These are phyloP conservation scores for Zaprionus ornatus DNA, from an alignment of 1,140 invertebrate species.

Conservation along the genomic window DNA sequence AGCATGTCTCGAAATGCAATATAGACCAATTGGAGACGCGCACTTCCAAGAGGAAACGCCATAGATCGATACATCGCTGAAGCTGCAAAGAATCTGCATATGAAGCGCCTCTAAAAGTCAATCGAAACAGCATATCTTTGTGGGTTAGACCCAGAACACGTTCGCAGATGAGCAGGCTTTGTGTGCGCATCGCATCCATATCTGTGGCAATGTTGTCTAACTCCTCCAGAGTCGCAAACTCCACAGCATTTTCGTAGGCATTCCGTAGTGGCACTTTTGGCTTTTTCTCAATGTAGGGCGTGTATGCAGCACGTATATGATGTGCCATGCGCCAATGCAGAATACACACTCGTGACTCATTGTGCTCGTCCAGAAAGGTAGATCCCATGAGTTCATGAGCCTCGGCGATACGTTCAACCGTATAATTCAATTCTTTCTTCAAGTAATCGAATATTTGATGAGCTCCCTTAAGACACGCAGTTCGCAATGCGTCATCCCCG, in stretches of 20 bases:
- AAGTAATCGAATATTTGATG: constrained; percentile 91
- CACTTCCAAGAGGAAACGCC: constrained; percentile 91
- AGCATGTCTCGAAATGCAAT: constrained; percentile 90
- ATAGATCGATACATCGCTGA: constrained; percentile 93
- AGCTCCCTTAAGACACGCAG: constrained; percentile 95
- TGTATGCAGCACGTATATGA: constrained; percentile 84
- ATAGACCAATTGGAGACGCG: constrained; percentile 91
- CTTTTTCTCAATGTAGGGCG: constrained; percentile 84
- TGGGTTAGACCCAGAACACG: constrained; percentile 91
- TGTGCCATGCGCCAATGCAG: constrained; percentile 89
- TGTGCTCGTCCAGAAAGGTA: constrained; percentile 93
- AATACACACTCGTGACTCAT: constrained; percentile 88
- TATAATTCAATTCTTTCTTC: constrained; percentile 87
- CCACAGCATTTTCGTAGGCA: constrained; percentile 87
- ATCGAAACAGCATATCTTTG: constrained; percentile 93
- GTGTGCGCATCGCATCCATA: constrained; percentile 91
- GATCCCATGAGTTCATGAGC: constrained; percentile 90
- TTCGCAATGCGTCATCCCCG: constrained; percentile 95
- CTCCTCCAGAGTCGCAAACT: constrained; percentile 90
- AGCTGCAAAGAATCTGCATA: constrained; percentile 94
- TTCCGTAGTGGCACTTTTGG: constrained; percentile 85
- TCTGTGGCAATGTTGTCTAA: constrained; percentile 89
- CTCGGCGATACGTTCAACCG: constrained; percentile 89
- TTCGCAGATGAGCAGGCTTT: constrained; percentile 92
- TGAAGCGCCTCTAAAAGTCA: constrained; percentile 89